These are phyloP conservation scores for Diplogasteroides magnus DNA, from an alignment of 1,140 invertebrate species.

Conservation along the genomic window DNA sequence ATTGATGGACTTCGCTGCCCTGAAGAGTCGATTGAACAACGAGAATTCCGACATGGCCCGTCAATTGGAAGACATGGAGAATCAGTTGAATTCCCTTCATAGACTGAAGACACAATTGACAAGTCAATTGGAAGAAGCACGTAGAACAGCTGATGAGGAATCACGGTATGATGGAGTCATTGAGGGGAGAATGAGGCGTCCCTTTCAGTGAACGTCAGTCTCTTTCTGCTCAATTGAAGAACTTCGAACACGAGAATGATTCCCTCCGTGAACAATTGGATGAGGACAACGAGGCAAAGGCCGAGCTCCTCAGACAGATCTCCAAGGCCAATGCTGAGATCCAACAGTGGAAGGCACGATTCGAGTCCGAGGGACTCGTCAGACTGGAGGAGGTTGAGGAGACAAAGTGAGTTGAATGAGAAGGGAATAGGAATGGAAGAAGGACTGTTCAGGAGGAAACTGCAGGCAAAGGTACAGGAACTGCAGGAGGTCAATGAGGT, in stretches of 20 bases:
- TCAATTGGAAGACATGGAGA: conserved; percentile 90
- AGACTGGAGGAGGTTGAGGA: conserved; percentile 95
- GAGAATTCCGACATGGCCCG: conserved; percentile 91
- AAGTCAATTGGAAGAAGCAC: conserved; percentile 91
- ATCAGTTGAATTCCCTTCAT: conserved; percentile 73
- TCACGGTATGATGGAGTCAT: conserved; percentile 47
- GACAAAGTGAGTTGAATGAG: conserved; percentile 66
- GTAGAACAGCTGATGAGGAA: conserved; percentile 92
- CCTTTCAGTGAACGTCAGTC: conserved; percentile 43
- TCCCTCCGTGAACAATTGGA: conserved; percentile 88
- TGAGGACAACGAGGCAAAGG: conserved; percentile 70
- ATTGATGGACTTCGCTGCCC: conserved; percentile 86
- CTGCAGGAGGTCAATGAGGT: conserved; percentile 95
- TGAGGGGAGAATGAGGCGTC: neutral
- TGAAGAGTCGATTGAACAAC: conserved; percentile 92
- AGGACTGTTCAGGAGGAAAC: conserved; percentile 66
- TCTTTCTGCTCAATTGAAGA: conserved; percentile 61
- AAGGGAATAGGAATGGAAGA: neutral
- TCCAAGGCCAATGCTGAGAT: conserved; percentile 91
- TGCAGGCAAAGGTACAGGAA: conserved; percentile 89
- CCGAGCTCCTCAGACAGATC: conserved; percentile 78
- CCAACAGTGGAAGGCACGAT: conserved; percentile 91
- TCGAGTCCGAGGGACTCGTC: conserved; percentile 90
- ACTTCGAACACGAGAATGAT: conserved; percentile 94
- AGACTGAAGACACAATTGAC: conserved; percentile 93